A percentile compares a stretch with the other conserved stretches of the same genome.
Conservation (phyloP, 2,888 invertebrate species). For the Lathronympha strigana region DNA sequence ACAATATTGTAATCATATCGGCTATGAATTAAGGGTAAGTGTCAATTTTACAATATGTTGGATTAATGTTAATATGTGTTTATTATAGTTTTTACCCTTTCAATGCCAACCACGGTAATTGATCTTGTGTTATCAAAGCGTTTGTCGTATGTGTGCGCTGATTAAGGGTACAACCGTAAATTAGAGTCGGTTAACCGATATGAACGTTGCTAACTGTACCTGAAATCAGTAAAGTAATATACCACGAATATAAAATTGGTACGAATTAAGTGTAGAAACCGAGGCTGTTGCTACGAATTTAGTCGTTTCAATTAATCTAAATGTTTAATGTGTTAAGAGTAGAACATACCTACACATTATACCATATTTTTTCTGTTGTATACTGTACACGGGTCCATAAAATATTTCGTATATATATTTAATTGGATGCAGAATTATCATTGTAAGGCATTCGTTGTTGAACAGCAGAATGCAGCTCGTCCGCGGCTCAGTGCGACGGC, state of each 20-base stretch:
- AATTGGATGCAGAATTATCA: constrained; percentile 9
- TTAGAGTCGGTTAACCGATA: constrained; percentile 14
- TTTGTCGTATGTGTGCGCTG: constrained; percentile 17
- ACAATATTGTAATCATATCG: constrained; percentile 23
- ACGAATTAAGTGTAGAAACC: constrained; percentile 47
- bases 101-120: constrained; percentile 18
- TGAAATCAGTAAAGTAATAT: constrained; percentile 25
- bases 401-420: constrained; percentile 1
- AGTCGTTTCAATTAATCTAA: constrained; percentile 57
- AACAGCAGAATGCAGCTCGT: not conserved
- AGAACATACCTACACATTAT: constrained; percentile 37
- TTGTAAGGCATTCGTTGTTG: not conserved
- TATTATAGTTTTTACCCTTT: constrained; percentile 24
- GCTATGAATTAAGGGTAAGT: constrained; percentile 22
- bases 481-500: not conserved
- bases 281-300: constrained; percentile 68
- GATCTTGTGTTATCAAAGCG: constrained; percentile 15
- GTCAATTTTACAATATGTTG: constrained; percentile 36
- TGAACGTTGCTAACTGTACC: constrained; percentile 34
- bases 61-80: constrained; percentile 26
- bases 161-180: constrained; percentile 18
- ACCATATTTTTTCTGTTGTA: constrained; percentile 40
- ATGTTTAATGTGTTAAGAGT: constrained; percentile 44
- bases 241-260: constrained; percentile 28
- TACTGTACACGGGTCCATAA: constrained; percentile 38